A percentile compares a stretch with the other conserved stretches of the same genome.
phyloP scores from a whole-genome alignment of 2,113 vertebrate species.

The Megalops atlanticus region DNA sequence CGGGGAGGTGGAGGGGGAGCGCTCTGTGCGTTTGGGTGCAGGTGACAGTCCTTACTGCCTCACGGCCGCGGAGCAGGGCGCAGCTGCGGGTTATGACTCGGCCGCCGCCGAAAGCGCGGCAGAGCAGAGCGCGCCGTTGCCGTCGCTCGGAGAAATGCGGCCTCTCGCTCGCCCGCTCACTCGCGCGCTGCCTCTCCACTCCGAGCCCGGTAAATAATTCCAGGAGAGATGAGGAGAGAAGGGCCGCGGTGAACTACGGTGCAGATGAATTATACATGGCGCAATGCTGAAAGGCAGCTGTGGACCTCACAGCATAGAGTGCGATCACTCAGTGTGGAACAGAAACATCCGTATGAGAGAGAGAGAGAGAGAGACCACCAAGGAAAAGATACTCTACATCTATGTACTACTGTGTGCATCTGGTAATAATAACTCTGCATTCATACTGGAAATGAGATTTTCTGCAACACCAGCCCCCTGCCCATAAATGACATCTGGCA shows the following conservation, averaged over 20 bases:
- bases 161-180: too few species aligned
- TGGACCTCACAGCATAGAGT: not conserved
- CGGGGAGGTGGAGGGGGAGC: too few species aligned
- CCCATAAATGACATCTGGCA: too few species aligned
- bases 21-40: not conserved
- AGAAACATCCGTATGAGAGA: not conserved
- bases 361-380: not conserved
- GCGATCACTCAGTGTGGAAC: not conserved
- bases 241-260: not conserved
- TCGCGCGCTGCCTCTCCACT: not conserved
- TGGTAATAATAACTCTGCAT: too few species aligned
- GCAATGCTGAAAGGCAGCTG: constrained; percentile 1
- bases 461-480: too few species aligned
- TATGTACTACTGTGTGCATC: too few species aligned
- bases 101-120: too few species aligned
- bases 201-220: constrained; percentile 19
- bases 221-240: not conserved
- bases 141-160: not conserved
- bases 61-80: too few species aligned
- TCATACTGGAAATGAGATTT: too few species aligned
- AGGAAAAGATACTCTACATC: not conserved
- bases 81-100: too few species aligned
- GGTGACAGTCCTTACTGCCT: not conserved
- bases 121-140: too few species aligned
- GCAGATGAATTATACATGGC: constrained; percentile 34